Base-by-base conservation (phyloP, 2,113 vertebrate genomes). In the Zapornia atra region DNA sequence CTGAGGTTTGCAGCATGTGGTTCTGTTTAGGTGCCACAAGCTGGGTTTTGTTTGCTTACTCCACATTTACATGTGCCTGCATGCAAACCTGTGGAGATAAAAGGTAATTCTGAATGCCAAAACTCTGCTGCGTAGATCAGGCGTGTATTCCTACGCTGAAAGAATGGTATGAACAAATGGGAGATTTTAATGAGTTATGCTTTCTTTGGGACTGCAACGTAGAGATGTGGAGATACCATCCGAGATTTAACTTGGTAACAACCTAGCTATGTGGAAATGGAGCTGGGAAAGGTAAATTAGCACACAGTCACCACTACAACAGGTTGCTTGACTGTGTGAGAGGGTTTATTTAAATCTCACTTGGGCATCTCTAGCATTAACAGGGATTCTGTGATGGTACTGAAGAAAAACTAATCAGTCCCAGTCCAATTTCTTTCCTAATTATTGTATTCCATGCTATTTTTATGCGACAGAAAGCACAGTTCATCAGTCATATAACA, bases 1-100 rank as follows among this genome's bases (percentile, higher is more conserved):
- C 89, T 68, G 65, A 92, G 93, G 80, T 85, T 84, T 89, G 81
- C 0, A 0, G 72, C 96, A 95, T 96, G 93, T 94, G 95, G 83
- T 94, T 96, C 81, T 85, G 42, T 82, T 96, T 95, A 95, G 89
- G 48, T 96, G 95, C 93, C 94, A 87, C 94, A 96, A 91, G 94
- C 91, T 89, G 93, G 53, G 91, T 89, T 96, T 96, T 95, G 93
- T 95, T 94, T 95, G 89, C 89, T 91, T 91, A 64, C 84, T 89
- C 89, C 73, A 34, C 48, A 44, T 91, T 91, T 87, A 91, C 93
- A 94, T 57, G 93, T 53, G 89, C 89, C 86, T 96, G 96, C 89
- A 53, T 94, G 89, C 77, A 96, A 89, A 97, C 91, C 96, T 89
- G 83, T 15, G 73, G 94, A 96, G 94, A 96, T 87, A 89, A 96